Percentiles rank a stretch among this genome's conserved stretches.
Conservation (phyloP, 2,113 vertebrate genomes). For the Theristicus caerulescens region DNA sequence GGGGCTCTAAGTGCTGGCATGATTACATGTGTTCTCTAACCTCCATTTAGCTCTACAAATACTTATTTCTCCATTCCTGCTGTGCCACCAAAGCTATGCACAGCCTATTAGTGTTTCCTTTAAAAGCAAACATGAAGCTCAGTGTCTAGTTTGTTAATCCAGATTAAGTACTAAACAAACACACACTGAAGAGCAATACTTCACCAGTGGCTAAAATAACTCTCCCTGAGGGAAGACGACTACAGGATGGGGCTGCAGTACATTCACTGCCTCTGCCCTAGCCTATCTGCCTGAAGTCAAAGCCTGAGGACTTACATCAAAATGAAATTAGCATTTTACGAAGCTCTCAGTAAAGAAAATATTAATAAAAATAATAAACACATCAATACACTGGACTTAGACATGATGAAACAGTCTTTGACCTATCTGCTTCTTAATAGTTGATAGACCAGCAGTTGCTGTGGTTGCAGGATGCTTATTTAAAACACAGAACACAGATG, state of each 20-base stretch:
- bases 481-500: not conserved
- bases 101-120: not conserved
- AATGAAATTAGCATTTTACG: not conserved
- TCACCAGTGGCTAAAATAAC: not conserved
- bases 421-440: not conserved
- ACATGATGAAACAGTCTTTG: not conserved
- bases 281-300: not conserved
- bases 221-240: not conserved
- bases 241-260: not conserved
- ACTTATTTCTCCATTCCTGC: not conserved
- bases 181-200: not conserved
- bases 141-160: not conserved
- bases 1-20: not conserved
- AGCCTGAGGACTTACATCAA: not conserved
- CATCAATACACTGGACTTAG: not conserved
- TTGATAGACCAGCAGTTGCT: not conserved
- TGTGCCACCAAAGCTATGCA: not conserved
- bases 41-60: not conserved
- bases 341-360: not conserved
- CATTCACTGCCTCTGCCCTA: not conserved
- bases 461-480: not conserved
- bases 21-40: accelerated
- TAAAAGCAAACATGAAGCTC: not conserved
- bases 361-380: not conserved
- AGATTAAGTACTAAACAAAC: not conserved